phyloP scores from a whole-genome alignment of 1,140 invertebrate genomes.

The Megathymus violae region DNA sequence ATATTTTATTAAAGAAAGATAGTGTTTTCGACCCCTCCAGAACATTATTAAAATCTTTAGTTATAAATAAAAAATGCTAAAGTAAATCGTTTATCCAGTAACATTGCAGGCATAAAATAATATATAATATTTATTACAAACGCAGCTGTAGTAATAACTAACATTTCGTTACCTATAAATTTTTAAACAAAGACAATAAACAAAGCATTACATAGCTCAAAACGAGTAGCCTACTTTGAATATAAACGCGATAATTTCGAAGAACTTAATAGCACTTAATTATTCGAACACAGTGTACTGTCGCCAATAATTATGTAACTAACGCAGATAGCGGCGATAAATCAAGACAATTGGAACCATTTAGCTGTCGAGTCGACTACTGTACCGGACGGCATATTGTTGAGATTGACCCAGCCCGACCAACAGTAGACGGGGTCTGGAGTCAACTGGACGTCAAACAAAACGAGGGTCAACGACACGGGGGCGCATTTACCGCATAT shows the following conservation, averaged over 20 bases:
- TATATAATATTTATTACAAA: slow-evolving; percentile 31
- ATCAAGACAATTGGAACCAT: slow-evolving; percentile 39
- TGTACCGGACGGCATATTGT: slow-evolving; percentile 41
- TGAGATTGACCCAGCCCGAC: slow-evolving; percentile 44
- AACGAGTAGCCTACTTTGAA: slow-evolving; percentile 16
- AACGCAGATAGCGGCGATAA: slow-evolving; percentile 35
- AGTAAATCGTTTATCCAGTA: too few relatives aligned
- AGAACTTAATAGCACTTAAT: slow-evolving; percentile 29
- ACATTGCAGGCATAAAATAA: too few relatives aligned
- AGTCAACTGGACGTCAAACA: slow-evolving; percentile 62
- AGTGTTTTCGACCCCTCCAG: too few relatives aligned
- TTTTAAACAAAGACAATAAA: slow-evolving; percentile 15
- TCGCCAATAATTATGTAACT: slow-evolving; percentile 32
- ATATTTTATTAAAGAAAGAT: too few relatives aligned
- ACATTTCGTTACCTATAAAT: slow-evolving; percentile 14
- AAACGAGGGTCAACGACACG: slow-evolving; percentile 66
- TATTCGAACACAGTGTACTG: slow-evolving; percentile 31
- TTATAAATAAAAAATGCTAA: too few relatives aligned
- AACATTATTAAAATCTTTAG: too few relatives aligned
- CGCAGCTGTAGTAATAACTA: slow-evolving; percentile 4
- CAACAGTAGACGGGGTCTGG: slow-evolving; percentile 44
- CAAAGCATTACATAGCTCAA: slow-evolving; percentile 4
- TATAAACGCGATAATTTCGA: slow-evolving; percentile 27
- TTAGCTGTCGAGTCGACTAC: slow-evolving; percentile 41
- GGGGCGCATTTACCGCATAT: slow-evolving; percentile 26